Evolutionary conservation across 2,888 invertebrate genomes (phyloP), one percentile per base, ranked within the genome.

Genomic region (Diadromus collaris): DNA sequence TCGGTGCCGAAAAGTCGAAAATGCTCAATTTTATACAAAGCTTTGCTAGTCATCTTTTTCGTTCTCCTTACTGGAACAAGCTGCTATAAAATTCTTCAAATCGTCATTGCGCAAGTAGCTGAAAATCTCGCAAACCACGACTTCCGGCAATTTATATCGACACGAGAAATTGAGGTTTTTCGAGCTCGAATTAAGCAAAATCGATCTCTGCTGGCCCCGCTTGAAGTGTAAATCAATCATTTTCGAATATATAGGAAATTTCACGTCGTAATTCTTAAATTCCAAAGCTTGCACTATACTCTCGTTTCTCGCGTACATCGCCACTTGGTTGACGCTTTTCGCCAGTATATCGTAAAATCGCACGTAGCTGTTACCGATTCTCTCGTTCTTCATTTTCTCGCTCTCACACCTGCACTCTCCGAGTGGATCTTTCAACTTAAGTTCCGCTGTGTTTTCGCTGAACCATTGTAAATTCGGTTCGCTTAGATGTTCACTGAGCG

Each of bases 201-300:
- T 4, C 2, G 10, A 54, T 4, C 67, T 54, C 3, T 38, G 24
- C 24, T 41, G 38, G n/a, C 67, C 67, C 9, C n/a, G 24, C 27
- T 24, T 27, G 16, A 68, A 56, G 24, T 68, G 54, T n/a, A 21
- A 24, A 27, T 54, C 16, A n/a, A 68, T 68, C 19, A 68, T 68
- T 6, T 56, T 19, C 38, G 27, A 27, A 34, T 56, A 68, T 10
- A 68, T 56, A 7, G 67, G 67, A 41, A 56, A 68, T 10, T 24
- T 27, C 2, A 27, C 4, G 16, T 41, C 13, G n/a, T 56, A 68
- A n/a, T 27, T 9, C 10, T 68, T 41, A 4, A 41, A 27, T 56
- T 41, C 41, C 16, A 68, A 51, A 19, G 6, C 6, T 24, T 19
- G 67, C 9, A 41, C 27, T 1, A 68, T 38, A 7, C 10, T 10